Conservation (phyloP, 2,113 vertebrate genomes). For the Taxidea taxus region DNA sequence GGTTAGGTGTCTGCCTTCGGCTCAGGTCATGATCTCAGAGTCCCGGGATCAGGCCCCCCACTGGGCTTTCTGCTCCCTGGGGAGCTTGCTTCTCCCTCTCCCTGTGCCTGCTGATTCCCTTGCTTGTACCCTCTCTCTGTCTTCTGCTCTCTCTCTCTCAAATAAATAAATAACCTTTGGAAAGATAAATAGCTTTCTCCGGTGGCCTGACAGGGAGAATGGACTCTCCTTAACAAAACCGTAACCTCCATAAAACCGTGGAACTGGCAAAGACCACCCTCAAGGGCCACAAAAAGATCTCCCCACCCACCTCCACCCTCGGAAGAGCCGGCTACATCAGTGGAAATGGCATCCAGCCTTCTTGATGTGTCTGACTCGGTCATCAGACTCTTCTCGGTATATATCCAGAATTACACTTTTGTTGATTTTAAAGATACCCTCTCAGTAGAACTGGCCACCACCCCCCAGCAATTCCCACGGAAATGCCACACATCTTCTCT, state of each 20-base stretch:
- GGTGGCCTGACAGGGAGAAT: constrained; percentile 58
- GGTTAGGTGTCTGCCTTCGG: neutral
- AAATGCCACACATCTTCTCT: constrained; percentile 62
- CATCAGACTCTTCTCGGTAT: neutral
- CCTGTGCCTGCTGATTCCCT: neutral
- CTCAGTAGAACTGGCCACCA: neutral
- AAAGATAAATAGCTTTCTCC: constrained; percentile 2
- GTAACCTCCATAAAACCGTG: constrained; percentile 38
- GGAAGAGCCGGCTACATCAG: neutral
- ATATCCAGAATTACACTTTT: constrained; percentile 15
- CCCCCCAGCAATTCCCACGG: constrained; percentile 7
- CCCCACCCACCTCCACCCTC: no score
- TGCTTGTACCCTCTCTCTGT: neutral
- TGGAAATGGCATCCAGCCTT: constrained; percentile 28
- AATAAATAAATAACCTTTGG: neutral
- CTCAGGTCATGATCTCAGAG: neutral
- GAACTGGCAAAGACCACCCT: constrained; percentile 67
- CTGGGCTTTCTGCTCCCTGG: neutral
- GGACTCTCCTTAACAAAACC: constrained; percentile 50
- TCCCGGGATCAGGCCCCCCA: neutral
- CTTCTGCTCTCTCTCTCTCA: no score
- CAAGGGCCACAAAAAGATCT: neutral
- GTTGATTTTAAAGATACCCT: constrained; percentile 8
- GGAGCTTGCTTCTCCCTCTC: neutral
- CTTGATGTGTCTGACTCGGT: constrained; percentile 27